Percentiles rank a stretch among this genome's conserved stretches.
phyloP scores from a whole-genome alignment of 1,140 invertebrate species.

The Chrysoperla carnea region DNA sequence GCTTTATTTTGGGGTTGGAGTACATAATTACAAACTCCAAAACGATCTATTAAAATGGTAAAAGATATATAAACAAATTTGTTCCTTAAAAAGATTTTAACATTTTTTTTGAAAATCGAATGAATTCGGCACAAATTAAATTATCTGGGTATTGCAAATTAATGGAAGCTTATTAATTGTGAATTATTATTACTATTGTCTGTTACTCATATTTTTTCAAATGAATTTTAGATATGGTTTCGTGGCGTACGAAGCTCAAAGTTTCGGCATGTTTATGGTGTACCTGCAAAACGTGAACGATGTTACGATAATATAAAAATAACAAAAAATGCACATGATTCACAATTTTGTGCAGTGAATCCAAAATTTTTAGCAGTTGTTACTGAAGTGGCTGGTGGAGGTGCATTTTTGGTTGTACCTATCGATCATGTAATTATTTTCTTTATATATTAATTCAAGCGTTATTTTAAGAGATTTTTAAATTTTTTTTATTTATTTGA shows the following conservation, averaged over 20 bases:
- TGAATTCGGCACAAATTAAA: too few relatives aligned
- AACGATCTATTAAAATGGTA: too few relatives aligned
- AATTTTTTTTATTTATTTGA: slow-evolving; percentile 2
- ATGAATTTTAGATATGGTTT: slow-evolving; percentile 51
- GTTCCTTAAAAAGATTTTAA: too few relatives aligned
- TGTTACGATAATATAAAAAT: slow-evolving; percentile 90
- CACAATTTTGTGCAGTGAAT: slow-evolving; percentile 83
- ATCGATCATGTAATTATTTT: slow-evolving; percentile 59
- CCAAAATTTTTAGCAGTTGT: slow-evolving; percentile 89
- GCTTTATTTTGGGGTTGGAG: too few relatives aligned
- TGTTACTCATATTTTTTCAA: slow-evolving; percentile 4
- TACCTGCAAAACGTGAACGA: slow-evolving; percentile 67
- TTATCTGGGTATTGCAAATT: too few relatives aligned
- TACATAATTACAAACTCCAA: too few relatives aligned
- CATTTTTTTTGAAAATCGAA: too few relatives aligned
- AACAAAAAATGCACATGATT: slow-evolving; percentile 82
- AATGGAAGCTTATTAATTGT: too few relatives aligned
- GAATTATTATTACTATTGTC: neutral
- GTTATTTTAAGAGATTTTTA: slow-evolving; percentile 4
- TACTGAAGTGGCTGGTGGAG: slow-evolving; percentile 85
- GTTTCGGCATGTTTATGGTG: slow-evolving; percentile 85
- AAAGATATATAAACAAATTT: too few relatives aligned
- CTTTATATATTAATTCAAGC: too few relatives aligned
- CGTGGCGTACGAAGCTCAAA: slow-evolving; percentile 74
- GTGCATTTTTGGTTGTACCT: slow-evolving; percentile 81